Conservation (phyloP, 1,140 invertebrate species). For the Bombus impatiens region DNA sequence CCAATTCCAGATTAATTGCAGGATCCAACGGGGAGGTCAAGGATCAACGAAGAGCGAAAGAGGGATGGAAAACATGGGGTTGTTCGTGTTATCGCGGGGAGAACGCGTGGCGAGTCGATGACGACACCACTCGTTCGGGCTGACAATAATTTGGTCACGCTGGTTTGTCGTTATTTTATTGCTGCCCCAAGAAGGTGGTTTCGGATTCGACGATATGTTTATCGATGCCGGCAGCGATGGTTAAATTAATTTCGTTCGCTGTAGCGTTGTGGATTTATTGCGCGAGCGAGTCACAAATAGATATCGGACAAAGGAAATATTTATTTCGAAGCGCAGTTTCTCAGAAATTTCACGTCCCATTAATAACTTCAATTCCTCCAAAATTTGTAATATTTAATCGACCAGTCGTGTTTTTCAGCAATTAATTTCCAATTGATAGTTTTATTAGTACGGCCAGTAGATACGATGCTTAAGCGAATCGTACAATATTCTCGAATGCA, state of each 20-base stretch:
- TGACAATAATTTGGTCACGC: conserved; percentile 28
- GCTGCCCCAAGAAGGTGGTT: not conserved
- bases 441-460: too few relatives aligned
- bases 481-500: too few relatives aligned
- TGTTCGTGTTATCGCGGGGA: conserved; percentile 5
- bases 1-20: conserved; percentile 80
- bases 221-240: too few relatives aligned
- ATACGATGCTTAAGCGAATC: too few relatives aligned
- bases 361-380: too few relatives aligned
- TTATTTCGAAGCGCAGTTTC: not conserved
- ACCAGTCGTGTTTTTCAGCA: not conserved
- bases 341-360: not conserved
- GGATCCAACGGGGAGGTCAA: conserved; percentile 72
- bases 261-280: too few relatives aligned
- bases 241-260: too few relatives aligned
- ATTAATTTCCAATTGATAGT: not conserved
- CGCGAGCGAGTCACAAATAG: not conserved
- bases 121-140: conserved; percentile 7
- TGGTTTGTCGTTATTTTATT: not conserved
- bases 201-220: not conserved
- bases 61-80: conserved; percentile 24
- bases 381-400: too few relatives aligned
- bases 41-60: conserved; percentile 59
- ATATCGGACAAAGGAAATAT: not conserved
- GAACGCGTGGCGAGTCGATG: not conserved